Evolutionary conservation across 1,140 invertebrate genomes (phyloP).

Genomic region (Lepidotrigona ventralis): DNA sequence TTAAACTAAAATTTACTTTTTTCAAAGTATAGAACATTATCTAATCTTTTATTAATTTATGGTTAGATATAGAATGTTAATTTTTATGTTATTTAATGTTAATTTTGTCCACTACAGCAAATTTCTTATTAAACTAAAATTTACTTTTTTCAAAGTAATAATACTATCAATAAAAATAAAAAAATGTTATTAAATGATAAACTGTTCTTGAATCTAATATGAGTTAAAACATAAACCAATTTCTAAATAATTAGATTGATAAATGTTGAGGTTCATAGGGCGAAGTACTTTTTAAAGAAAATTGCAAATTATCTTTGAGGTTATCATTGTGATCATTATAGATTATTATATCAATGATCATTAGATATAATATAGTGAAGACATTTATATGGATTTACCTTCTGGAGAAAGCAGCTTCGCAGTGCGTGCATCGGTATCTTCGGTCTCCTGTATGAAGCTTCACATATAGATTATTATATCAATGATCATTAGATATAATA

Average conservation of each 20-base stretch:
- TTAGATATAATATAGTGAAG: not conserved
- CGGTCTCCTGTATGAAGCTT: slow-evolving; percentile 96
- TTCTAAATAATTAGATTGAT: not conserved
- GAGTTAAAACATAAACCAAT: not conserved
- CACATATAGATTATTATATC: too few relatives aligned
- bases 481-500: not conserved
- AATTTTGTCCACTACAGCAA: too few relatives aligned
- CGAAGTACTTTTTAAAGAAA: not conserved
- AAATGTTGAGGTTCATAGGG: not conserved
- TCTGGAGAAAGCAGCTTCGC: slow-evolving; percentile 95
- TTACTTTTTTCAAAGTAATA: not conserved
- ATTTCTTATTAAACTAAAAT: not conserved
- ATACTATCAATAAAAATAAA: not conserved
- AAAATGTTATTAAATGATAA: not conserved
- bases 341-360: too few relatives aligned
- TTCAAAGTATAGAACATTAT: not conserved
- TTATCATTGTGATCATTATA: not conserved
- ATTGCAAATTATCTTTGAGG: not conserved
- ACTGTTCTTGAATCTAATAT: not conserved
- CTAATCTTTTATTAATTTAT: too few relatives aligned
- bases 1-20: not conserved
- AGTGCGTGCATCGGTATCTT: slow-evolving; percentile 95
- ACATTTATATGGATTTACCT: slow-evolving; percentile 82
- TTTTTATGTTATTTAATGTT: too few relatives aligned
- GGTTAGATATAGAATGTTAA: too few relatives aligned